Evolutionary conservation across 2,888 invertebrate genomes (phyloP).

Genomic region (Nysson spinosus): DNA sequence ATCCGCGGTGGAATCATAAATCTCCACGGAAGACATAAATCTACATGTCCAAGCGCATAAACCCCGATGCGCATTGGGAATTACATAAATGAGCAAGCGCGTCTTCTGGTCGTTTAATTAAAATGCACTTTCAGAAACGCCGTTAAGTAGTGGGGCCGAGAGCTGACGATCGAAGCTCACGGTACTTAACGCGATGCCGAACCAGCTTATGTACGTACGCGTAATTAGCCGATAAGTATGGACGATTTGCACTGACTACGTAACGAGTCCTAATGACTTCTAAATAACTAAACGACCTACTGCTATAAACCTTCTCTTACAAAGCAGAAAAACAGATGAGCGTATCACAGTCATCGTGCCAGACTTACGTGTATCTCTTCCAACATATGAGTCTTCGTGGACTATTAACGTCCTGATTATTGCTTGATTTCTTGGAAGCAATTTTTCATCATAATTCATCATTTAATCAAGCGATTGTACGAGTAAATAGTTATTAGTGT

Average conservation of each 20-base stretch:
- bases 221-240: constrained; percentile 69
- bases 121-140: constrained; percentile 26
- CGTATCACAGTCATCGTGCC: constrained; percentile 42
- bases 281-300: constrained; percentile 47
- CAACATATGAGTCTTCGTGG: constrained; percentile 26
- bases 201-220: constrained; percentile 31
- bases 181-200: background rate
- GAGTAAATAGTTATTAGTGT: too few relatives aligned
- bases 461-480: too few relatives aligned
- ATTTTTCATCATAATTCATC: background rate
- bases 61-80: constrained; percentile 34
- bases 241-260: constrained; percentile 58
- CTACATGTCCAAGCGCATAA: constrained; percentile 25
- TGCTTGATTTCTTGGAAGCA: too few relatives aligned
- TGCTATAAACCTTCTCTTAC: constrained; percentile 1
- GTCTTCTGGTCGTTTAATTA: constrained; percentile 32
- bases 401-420: too few relatives aligned
- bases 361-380: constrained; percentile 5
- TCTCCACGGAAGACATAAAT: constrained; percentile 10
- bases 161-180: constrained; percentile 32
- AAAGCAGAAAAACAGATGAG: constrained; percentile 34
- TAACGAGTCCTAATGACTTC: constrained; percentile 66
- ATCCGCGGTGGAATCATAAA: constrained; percentile 29
- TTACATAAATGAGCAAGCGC: constrained; percentile 36
- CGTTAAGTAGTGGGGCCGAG: constrained; percentile 3